Percentiles rank a stretch among this genome's conserved stretches.
Conservation (phyloP, 2,797 vertebrate species). For the Etheostoma nigrum region DNA sequence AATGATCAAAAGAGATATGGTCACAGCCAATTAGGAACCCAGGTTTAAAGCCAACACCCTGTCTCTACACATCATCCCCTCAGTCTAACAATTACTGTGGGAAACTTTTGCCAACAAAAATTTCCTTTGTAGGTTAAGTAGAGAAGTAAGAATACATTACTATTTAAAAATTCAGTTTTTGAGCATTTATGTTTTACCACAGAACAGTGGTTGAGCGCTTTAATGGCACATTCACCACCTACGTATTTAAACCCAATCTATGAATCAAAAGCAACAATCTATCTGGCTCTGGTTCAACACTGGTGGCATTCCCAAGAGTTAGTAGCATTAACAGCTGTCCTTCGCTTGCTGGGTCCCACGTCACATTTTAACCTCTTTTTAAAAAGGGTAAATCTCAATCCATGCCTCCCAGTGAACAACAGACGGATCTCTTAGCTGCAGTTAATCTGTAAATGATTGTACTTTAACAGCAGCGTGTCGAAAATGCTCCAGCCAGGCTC, state of each 20-base stretch:
- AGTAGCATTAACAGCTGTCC: neutral
- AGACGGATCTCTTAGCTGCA: neutral
- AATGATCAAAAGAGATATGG: constrained; percentile 38
- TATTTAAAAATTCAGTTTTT: constrained; percentile 4
- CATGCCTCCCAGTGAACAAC: neutral
- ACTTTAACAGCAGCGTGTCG: neutral
- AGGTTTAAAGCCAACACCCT: neutral
- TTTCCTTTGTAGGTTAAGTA: neutral
- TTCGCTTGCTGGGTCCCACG: neutral
- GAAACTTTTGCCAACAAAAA: neutral
- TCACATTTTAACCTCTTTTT: neutral
- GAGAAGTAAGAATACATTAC: neutral
- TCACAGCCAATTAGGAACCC: neutral
- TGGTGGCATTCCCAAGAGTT: neutral
- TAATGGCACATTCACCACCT: neutral
- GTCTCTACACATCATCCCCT: neutral
- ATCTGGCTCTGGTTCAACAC: neutral
- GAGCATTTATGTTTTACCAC: neutral
- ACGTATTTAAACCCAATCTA: neutral
- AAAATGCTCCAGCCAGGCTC: neutral
- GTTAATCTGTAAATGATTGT: neutral
- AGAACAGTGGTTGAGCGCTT: neutral
- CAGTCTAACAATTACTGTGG: constrained; percentile 2
- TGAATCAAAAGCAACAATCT: neutral
- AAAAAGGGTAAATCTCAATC: too few relatives aligned